Percentiles rank a stretch among this genome's conserved stretches.
These are phyloP conservation scores for Nymphicus hollandicus DNA, from an alignment of 2,113 vertebrate species.

Conservation along the genomic window DNA sequence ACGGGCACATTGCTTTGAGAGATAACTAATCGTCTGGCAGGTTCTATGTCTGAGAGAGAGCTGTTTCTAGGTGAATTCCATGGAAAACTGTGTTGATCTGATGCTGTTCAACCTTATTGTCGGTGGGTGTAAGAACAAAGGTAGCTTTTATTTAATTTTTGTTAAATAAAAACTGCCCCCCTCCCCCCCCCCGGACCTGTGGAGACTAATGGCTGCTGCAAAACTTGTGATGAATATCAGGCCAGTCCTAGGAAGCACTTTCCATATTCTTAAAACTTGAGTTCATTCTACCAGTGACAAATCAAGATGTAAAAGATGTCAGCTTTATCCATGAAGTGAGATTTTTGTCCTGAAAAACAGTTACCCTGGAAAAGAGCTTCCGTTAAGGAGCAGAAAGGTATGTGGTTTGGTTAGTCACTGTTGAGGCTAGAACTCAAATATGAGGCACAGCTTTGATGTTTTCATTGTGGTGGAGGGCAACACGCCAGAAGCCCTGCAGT, in stretches of 20 bases:
- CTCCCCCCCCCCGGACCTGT: neutral
- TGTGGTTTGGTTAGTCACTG: neutral
- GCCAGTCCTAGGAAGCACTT: neutral
- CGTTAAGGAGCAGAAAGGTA: neutral
- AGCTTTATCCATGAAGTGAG: neutral
- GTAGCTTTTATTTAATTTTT: neutral
- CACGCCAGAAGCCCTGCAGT: neutral
- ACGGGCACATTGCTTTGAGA: neutral
- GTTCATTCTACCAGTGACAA: neutral
- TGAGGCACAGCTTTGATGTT: neutral
- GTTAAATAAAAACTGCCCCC: neutral
- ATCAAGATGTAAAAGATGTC: neutral
- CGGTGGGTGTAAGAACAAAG: neutral
- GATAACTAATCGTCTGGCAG: neutral
- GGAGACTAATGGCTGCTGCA: neutral
- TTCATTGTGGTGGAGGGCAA: neutral
- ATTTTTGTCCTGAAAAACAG: neutral
- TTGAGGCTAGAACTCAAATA: neutral
- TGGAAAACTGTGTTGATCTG: neutral
- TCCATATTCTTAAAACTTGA: neutral
- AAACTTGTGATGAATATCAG: rapidly evolving
- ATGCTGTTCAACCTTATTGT: rapidly evolving
- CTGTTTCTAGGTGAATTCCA: neutral
- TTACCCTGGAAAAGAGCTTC: neutral
- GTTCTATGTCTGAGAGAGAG: neutral